A percentile compares a stretch with the other conserved stretches of the same genome.
Evolutionary conservation across 2,797 vertebrate species (phyloP).

Genomic region (Buceros bicornis): DNA sequence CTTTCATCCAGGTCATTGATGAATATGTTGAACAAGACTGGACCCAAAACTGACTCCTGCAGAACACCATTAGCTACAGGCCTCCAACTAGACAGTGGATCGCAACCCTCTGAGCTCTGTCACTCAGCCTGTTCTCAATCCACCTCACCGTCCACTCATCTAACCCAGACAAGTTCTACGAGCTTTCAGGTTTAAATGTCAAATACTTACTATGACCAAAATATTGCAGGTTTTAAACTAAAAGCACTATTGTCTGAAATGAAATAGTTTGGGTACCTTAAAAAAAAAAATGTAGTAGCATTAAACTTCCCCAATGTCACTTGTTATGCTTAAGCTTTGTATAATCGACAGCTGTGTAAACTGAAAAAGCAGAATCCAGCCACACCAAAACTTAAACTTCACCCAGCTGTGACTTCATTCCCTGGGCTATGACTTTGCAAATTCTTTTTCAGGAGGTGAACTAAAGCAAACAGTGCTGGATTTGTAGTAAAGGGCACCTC

Average conservation of each 20-base stretch:
- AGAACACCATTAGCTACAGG: too few relatives aligned
- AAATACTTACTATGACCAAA: not conserved
- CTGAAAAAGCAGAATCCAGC: not conserved
- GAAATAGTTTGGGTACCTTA: not conserved
- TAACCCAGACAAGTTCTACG: not conserved
- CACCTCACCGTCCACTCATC: too few relatives aligned
- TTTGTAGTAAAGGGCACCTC: constrained; percentile 72
- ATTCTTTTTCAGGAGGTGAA: not conserved
- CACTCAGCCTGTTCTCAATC: too few relatives aligned
- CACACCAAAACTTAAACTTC: not conserved
- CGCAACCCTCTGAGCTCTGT: too few relatives aligned
- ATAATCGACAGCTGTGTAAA: not conserved
- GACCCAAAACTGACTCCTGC: too few relatives aligned
- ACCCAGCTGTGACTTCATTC: constrained; percentile 1
- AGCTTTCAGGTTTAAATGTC: not conserved
- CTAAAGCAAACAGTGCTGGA: not conserved
- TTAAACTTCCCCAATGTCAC: not conserved
- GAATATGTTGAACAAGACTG: too few relatives aligned
- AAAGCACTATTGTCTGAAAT: not conserved
- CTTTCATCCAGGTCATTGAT: too few relatives aligned
- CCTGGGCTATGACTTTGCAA: constrained; percentile 32
- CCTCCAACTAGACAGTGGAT: too few relatives aligned
- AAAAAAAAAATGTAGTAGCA: not conserved
- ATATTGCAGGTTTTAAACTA: not conserved
- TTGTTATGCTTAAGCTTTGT: not conserved